These are phyloP conservation scores for Diarsia brunnea DNA, from an alignment of 2,888 invertebrate genomes.

Conservation along the genomic window DNA sequence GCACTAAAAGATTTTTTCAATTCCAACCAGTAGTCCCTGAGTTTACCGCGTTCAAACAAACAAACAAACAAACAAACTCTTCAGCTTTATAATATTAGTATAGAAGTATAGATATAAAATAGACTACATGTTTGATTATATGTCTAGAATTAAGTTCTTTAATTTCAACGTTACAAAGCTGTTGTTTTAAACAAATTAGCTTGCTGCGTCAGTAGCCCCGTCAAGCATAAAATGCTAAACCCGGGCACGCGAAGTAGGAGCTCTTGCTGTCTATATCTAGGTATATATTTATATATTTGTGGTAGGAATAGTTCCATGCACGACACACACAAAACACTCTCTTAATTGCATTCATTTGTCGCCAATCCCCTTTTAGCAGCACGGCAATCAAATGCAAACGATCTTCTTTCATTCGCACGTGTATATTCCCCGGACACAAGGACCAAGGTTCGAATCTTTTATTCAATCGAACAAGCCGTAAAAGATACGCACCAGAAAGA, in stretches of 20 bases:
- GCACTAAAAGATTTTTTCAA: too few relatives aligned
- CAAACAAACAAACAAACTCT: too few relatives aligned
- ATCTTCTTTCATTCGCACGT: constrained; percentile 32
- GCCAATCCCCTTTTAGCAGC: neutral
- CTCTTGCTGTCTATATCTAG: too few relatives aligned
- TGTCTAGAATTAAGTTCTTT: neutral
- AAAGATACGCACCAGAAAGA: constrained; percentile 2
- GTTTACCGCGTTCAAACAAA: too few relatives aligned
- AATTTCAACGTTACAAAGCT: neutral
- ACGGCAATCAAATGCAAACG: constrained; percentile 24
- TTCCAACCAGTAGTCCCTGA: too few relatives aligned
- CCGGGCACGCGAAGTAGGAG: too few relatives aligned
- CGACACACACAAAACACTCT: constrained; percentile 13
- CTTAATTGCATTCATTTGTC: constrained; percentile 27
- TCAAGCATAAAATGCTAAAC: neutral
- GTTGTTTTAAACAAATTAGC: neutral
- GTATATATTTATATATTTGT: neutral
- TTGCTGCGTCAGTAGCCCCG: neutral
- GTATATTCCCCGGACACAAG: constrained; percentile 29
- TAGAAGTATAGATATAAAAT: too few relatives aligned
- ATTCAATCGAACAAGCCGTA: constrained; percentile 24
- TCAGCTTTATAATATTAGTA: too few relatives aligned
- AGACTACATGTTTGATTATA: neutral
- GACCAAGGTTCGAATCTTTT: constrained; percentile 31
- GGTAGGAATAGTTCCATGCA: neutral